phyloP scores from a whole-genome alignment of 2,797 vertebrate species.

The Lemur catta region DNA sequence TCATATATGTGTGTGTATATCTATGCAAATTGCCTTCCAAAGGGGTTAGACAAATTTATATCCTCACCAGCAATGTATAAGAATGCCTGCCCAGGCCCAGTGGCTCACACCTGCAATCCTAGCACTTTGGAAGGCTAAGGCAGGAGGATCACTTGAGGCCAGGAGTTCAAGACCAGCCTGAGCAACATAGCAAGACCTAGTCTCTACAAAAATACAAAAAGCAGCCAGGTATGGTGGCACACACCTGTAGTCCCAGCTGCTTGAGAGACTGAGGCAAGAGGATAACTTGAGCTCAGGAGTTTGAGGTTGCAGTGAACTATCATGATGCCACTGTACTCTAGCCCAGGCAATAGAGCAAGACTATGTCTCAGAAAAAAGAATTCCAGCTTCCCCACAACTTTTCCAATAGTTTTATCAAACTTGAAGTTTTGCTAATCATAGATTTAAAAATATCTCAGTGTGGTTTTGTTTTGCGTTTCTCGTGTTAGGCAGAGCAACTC shows the following conservation, averaged over 20 bases:
- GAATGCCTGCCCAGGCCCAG: too few species aligned
- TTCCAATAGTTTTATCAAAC: neutral
- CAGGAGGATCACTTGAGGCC: too few species aligned
- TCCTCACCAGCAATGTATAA: neutral
- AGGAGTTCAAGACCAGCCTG: too few species aligned
- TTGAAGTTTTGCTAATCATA: neutral
- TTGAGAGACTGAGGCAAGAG: neutral
- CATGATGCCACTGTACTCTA: neutral
- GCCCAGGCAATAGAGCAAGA: neutral
- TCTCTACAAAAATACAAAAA: neutral
- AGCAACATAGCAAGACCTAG: too few species aligned
- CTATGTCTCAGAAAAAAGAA: neutral
- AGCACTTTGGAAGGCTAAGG: too few species aligned
- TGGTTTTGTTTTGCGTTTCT: neutral
- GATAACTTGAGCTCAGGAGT: neutral
- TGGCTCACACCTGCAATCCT: too few species aligned
- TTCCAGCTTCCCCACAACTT: neutral
- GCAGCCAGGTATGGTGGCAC: neutral
- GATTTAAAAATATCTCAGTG: neutral
- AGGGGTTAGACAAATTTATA: neutral
- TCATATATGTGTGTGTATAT: neutral
- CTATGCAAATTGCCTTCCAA: neutral
- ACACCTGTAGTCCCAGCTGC: neutral
- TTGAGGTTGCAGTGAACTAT: neutral
- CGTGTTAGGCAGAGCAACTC: neutral